These are phyloP conservation scores for Sminthurinus aureus DNA, from an alignment of 2,888 invertebrate genomes.

Conservation along the genomic window DNA sequence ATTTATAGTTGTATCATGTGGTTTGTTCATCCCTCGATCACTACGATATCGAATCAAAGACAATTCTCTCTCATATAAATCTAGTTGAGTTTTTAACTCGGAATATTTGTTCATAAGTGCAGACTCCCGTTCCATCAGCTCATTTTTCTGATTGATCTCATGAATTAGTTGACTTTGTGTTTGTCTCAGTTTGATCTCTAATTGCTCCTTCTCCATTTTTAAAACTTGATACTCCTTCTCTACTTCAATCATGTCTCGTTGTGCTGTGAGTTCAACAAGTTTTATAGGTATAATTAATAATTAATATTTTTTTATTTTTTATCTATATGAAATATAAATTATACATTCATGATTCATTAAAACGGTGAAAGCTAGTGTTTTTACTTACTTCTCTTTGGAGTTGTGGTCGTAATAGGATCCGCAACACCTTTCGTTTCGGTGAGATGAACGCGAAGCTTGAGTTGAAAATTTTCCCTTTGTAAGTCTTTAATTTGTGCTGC, in stretches of 20 bases:
- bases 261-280: background rate
- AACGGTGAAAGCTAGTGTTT: background rate
- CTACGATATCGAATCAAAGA: background rate
- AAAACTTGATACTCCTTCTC: slow-evolving; percentile 24
- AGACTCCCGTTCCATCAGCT: slow-evolving; percentile 1
- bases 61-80: slow-evolving; percentile 20
- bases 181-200: slow-evolving; percentile 23
- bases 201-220: slow-evolving; percentile 20
- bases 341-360: too few species aligned
- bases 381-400: slow-evolving; percentile 28
- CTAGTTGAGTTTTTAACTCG: slow-evolving; percentile 10
- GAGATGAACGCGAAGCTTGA: slow-evolving; percentile 53
- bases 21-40: background rate
- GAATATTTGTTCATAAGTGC: slow-evolving; percentile 4
- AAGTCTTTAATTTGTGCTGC: slow-evolving; percentile 52
- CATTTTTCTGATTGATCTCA: slow-evolving; percentile 25
- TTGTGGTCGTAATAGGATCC: slow-evolving; percentile 10
- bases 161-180: slow-evolving; percentile 22
- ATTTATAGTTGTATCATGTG: background rate
- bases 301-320: background rate
- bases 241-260: background rate
- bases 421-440: slow-evolving; percentile 18
- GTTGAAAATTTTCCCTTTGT: slow-evolving; percentile 56
- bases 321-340: too few species aligned
- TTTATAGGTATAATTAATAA: background rate